Conservation (phyloP, 2,888 invertebrate genomes). For the Pyrrhosoma nymphula region DNA sequence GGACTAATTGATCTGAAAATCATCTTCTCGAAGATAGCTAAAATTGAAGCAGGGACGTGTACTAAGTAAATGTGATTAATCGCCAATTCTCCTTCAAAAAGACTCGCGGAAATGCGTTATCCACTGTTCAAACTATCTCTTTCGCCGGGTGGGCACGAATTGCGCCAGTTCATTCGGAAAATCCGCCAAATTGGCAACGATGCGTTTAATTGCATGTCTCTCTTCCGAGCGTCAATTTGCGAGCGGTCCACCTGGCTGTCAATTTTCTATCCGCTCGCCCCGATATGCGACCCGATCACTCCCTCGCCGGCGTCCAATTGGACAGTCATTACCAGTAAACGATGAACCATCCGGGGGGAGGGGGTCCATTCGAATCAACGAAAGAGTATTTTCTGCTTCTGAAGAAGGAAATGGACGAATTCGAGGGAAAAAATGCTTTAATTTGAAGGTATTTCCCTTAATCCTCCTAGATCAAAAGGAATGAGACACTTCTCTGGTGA, state of each 20-base stretch:
- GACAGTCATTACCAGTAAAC: background rate
- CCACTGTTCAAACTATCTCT: background rate
- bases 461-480: background rate
- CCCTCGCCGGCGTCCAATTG: background rate
- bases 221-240: conserved; percentile 2
- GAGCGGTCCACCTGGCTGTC: background rate
- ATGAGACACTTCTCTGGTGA: background rate
- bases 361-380: background rate
- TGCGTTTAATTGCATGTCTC: background rate
- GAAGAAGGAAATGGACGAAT: background rate
- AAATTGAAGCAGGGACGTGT: background rate
- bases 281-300: background rate
- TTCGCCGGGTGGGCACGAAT: background rate
- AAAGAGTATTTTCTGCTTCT: background rate
- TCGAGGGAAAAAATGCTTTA: background rate
- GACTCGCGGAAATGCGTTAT: background rate
- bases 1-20: no score
- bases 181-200: background rate
- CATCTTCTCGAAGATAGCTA: background rate
- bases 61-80: background rate
- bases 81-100: background rate
- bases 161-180: background rate
- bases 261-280: background rate
- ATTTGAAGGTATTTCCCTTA: no score
- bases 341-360: background rate